These are phyloP conservation scores for Sanderia malayensis DNA, from an alignment of 30 jellyfish, hydroid and myxozoan genomes.

Conservation along the genomic window DNA sequence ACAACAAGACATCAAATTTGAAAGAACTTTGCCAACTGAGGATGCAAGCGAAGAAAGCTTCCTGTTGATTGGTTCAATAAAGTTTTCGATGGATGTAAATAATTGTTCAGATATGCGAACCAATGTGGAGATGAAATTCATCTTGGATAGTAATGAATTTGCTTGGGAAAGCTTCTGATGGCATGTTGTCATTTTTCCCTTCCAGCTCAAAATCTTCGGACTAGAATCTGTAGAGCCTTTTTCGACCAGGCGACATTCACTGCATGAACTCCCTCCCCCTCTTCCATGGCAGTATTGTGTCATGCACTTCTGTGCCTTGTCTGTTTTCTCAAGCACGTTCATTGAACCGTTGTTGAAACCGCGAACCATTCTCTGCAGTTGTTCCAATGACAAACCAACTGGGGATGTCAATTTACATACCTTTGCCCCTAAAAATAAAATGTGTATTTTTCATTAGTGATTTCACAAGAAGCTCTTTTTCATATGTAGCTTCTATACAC, in stretches of 20 bases:
- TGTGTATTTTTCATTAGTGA: too few species aligned
- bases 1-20: constrained; percentile 11
- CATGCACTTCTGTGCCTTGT: background rate
- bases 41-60: background rate
- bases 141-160: background rate
- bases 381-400: background rate
- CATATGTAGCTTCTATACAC: too few species aligned
- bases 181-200: background rate
- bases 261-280: background rate
- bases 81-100: background rate
- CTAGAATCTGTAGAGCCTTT: background rate
- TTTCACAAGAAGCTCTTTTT: background rate
- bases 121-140: constrained; percentile 1
- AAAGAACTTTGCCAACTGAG: constrained; percentile 1
- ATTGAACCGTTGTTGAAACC: too few species aligned
- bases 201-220: background rate
- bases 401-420: background rate
- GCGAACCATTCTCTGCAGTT: background rate
- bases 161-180: background rate
- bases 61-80: background rate
- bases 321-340: background rate
- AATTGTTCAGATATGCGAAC: background rate
- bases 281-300: background rate
- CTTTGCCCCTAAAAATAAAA: background rate
- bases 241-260: background rate